phyloP scores from a whole-genome alignment of 1,140 invertebrate species.

The Grapholita molesta region DNA sequence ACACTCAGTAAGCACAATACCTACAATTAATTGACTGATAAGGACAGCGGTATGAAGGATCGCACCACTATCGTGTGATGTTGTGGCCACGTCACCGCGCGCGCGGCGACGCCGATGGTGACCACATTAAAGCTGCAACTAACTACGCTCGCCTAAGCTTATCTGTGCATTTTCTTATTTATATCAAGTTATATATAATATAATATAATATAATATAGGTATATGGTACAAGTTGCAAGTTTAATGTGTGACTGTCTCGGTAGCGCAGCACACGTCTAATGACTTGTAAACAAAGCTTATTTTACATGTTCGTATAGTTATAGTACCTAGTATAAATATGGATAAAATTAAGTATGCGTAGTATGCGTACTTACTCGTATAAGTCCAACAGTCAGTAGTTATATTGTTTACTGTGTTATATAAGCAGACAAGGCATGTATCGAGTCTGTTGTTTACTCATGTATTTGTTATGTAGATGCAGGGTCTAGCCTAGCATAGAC shows the following conservation, averaged over 20 bases:
- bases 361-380: too few species aligned
- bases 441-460: not conserved
- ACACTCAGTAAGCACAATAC: not conserved
- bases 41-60: conserved; percentile 4
- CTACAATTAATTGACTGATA: conserved; percentile 15
- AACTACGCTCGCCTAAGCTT: not conserved
- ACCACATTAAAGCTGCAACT: too few species aligned
- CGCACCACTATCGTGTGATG: not conserved
- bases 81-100: not conserved
- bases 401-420: too few species aligned
- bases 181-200: not conserved
- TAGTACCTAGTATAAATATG: not conserved
- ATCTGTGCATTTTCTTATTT: not conserved
- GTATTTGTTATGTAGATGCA: not conserved
- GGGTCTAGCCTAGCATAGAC: not conserved
- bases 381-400: too few species aligned
- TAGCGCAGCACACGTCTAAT: not conserved
- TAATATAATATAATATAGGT: not conserved
- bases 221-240: not conserved
- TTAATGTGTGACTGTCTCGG: not conserved
- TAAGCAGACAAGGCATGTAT: too few species aligned
- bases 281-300: not conserved
- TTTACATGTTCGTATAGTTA: not conserved
- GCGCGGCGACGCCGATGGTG: too few species aligned
- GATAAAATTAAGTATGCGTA: not conserved